Percentiles rank a stretch among this genome's conserved stretches.
These are phyloP conservation scores for Amaurobius ferox DNA, from an alignment of 2,888 invertebrate genomes.

Conservation along the genomic window DNA sequence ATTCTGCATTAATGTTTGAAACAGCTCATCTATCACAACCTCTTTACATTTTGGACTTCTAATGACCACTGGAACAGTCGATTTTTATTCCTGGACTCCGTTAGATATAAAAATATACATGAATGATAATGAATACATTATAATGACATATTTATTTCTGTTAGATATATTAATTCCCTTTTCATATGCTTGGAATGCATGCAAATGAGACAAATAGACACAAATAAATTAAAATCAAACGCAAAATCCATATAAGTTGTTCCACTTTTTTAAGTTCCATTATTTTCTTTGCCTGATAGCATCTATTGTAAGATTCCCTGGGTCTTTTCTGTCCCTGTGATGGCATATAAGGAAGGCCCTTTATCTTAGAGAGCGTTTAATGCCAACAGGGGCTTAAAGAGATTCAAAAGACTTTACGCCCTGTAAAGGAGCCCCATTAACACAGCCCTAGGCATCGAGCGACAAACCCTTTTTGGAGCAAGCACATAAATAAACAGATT, in stretches of 20 bases:
- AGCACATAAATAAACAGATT: conserved; percentile 39
- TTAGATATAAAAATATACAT: too few relatives aligned
- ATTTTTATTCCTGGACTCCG: too few relatives aligned
- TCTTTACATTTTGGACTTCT: too few relatives aligned
- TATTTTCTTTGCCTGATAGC: not conserved
- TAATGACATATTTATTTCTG: too few relatives aligned
- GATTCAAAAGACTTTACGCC: conserved; percentile 52
- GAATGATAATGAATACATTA: too few relatives aligned
- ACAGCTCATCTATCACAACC: too few relatives aligned
- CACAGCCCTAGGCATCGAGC: conserved; percentile 31
- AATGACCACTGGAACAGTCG: too few relatives aligned
- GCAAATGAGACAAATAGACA: too few relatives aligned
- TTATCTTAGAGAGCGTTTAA: conserved; percentile 61
- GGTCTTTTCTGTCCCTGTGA: conserved; percentile 37
- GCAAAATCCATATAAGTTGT: not conserved
- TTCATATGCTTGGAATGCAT: too few relatives aligned
- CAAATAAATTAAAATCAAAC: too few relatives aligned
- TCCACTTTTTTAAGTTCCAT: not conserved
- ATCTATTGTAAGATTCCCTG: conserved; percentile 24
- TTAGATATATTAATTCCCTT: too few relatives aligned
- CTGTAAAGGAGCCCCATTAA: conserved; percentile 65
- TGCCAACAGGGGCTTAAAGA: conserved; percentile 60
- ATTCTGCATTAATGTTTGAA: too few relatives aligned
- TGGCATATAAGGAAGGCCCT: conserved; percentile 47
- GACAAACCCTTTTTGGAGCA: conserved; percentile 37